Base-by-base conservation (phyloP, 2,797 vertebrate species). In the Ibycter americanus region DNA sequence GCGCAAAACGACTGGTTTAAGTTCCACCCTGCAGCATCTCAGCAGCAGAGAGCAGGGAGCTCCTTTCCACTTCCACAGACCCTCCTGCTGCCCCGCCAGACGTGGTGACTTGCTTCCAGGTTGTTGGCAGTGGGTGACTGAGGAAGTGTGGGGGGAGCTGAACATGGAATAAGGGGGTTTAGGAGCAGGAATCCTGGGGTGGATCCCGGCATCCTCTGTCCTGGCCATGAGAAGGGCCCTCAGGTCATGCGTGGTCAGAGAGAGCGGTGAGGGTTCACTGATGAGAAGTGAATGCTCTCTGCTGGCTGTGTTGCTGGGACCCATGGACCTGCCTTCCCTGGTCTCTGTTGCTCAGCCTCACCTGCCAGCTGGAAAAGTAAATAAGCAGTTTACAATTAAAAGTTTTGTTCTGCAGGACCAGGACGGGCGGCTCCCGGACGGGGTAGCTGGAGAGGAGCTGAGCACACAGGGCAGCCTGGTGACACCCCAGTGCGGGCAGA, bases 401-500 rank as follows among this genome's bases (percentile, higher is more conserved):
- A 52, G 26, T 19, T 54, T 14, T 21, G 38, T 22, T 22, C 47
- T 38, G n/a, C 19, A 13, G 55, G 63, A 38, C 38, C 18, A 9
- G 62, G 46, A 36, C 2, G 4, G 0, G 6, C 3, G 14, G 17
- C 51, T 46, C 16, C 40, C 9, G 2, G 51, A 9, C 21, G 3
- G 6, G 51, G 21, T 13, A 5, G 54, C 54, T n/a, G 65, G 29
- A 22, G 44, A 18, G 42, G 15, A 80, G 44, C 34, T 40, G 18
- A 11, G 65, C 32, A 32, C 15, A 1, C 25, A 15, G 32, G 32
- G n/a, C 72, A 46, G 32, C 40, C 44, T 44, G 8, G 61, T 6
- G 16, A 44, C 23, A 79, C 23, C 11, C 38, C 26, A 6, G 61
- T 3, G 38, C 61, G 19, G 49, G 49, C 20, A 44, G 40, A 25